These are phyloP conservation scores for Philereme vetulata DNA, from an alignment of 2,888 invertebrate genomes.

Conservation along the genomic window DNA sequence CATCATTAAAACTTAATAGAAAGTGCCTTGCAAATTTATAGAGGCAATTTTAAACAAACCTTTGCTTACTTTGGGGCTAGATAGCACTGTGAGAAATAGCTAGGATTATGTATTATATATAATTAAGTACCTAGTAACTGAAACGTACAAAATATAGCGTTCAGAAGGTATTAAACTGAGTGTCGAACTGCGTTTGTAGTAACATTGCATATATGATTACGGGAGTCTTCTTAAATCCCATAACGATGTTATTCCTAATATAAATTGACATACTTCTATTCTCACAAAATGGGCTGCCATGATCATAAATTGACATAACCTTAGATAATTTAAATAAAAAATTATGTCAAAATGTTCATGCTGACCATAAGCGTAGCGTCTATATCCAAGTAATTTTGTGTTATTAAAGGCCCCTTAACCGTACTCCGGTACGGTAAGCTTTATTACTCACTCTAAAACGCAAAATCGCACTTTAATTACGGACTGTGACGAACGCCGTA, in stretches of 20 bases:
- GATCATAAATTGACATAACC: too few species aligned
- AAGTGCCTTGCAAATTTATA: too few species aligned
- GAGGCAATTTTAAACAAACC: too few species aligned
- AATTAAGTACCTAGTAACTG: background rate
- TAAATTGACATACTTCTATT: too few species aligned
- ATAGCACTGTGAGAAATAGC: too few species aligned
- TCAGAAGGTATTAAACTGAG: background rate
- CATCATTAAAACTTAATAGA: too few species aligned
- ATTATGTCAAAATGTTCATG: background rate
- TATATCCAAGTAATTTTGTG: conserved; percentile 13
- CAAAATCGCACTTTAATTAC: conserved; percentile 34
- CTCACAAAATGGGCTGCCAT: too few species aligned
- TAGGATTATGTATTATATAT: too few species aligned
- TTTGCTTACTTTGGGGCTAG: too few species aligned
- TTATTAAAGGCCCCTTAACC: conserved; percentile 20
- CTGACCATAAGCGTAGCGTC: background rate
- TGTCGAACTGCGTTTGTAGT: background rate
- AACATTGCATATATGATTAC: background rate
- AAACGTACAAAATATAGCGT: background rate
- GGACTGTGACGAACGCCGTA: conserved; percentile 17
- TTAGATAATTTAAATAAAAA: too few species aligned
- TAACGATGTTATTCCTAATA: too few species aligned
- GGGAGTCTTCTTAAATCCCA: too few species aligned
- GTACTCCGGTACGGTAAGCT: conserved; percentile 24
- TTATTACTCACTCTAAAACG: conserved; percentile 30